phyloP scores from a whole-genome alignment of 2,888 invertebrate genomes.

The Cremastinae sp. region DNA sequence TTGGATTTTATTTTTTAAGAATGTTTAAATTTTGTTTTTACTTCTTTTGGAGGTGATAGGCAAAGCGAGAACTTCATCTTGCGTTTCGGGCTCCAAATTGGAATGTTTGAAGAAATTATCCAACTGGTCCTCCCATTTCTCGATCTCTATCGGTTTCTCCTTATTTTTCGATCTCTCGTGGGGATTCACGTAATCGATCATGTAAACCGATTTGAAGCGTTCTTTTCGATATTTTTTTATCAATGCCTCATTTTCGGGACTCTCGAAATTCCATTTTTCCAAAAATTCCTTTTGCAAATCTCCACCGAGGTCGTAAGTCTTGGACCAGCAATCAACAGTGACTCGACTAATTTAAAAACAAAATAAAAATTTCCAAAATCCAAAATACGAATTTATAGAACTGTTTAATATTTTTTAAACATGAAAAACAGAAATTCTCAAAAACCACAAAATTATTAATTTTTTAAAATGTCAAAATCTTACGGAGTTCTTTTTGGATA shows the following conservation, averaged over 20 bases:
- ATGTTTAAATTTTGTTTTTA: slow-evolving; percentile 26
- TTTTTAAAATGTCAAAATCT: slow-evolving; percentile 39
- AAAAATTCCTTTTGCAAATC: slow-evolving; percentile 65
- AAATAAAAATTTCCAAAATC: no score
- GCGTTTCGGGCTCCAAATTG: slow-evolving; percentile 65
- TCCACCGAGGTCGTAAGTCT: slow-evolving; percentile 64
- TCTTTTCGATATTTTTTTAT: slow-evolving; percentile 65
- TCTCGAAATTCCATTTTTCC: slow-evolving; percentile 59
- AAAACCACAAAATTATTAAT: neutral
- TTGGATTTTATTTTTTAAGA: neutral
- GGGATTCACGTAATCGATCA: slow-evolving; percentile 64
- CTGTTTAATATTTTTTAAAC: no score
- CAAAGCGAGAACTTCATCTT: slow-evolving; percentile 66
- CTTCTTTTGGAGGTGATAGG: slow-evolving; percentile 70
- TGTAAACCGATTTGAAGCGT: slow-evolving; percentile 65
- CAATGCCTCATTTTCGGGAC: slow-evolving; percentile 63
- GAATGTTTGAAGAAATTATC: slow-evolving; percentile 66
- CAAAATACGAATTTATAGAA: no score
- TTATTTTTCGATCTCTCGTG: slow-evolving; percentile 49
- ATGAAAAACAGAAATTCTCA: no score
- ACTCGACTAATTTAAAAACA: no score
- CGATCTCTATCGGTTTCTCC: slow-evolving; percentile 10
- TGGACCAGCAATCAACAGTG: slow-evolving; percentile 64
- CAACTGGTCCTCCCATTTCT: slow-evolving; percentile 66
- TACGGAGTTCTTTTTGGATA: slow-evolving; percentile 61